A percentile compares a stretch with the other conserved stretches of the same genome.
These are phyloP conservation scores for Carassius carassius DNA, from an alignment of 2,113 vertebrate species.

Conservation along the genomic window DNA sequence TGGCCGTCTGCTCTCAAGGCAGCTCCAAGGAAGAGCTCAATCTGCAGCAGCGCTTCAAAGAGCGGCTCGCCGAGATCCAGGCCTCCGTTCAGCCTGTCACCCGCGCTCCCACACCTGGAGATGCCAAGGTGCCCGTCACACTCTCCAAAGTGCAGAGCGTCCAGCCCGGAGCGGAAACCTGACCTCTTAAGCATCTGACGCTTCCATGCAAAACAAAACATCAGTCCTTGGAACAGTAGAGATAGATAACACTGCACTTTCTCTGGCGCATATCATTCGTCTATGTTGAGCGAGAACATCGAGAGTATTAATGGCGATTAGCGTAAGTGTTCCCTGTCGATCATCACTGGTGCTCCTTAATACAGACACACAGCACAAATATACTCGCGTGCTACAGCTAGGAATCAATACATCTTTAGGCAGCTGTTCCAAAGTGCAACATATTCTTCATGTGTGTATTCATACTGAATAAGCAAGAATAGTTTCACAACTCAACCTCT, in stretches of 20 bases:
- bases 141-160: slow-evolving; percentile 94
- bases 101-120: slow-evolving; percentile 85
- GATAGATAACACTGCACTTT: slow-evolving; percentile 43
- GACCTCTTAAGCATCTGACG: slow-evolving; percentile 63
- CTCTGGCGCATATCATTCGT: slow-evolving; percentile 31
- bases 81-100: slow-evolving; percentile 83
- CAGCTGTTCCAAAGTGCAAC: neutral
- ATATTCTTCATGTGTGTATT: slow-evolving; percentile 20
- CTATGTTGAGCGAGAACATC: slow-evolving; percentile 30
- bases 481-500: neutral
- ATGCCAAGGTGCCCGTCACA: slow-evolving; percentile 91
- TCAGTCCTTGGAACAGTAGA: slow-evolving; percentile 39
- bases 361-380: slow-evolving; percentile 32
- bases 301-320: slow-evolving; percentile 44
- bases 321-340: slow-evolving; percentile 12
- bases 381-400: neutral
- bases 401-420: slow-evolving; percentile 11
- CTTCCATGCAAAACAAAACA: slow-evolving; percentile 4
- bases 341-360: slow-evolving; percentile 27
- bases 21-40: slow-evolving; percentile 91
- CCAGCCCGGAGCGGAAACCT: slow-evolving; percentile 87
- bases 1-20: slow-evolving; percentile 88
- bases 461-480: neutral
- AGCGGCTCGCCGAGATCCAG: slow-evolving; percentile 88
- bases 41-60: slow-evolving; percentile 93